Base-by-base conservation (phyloP, 2,113 vertebrate species). In the Nyctibius bracteatus region DNA sequence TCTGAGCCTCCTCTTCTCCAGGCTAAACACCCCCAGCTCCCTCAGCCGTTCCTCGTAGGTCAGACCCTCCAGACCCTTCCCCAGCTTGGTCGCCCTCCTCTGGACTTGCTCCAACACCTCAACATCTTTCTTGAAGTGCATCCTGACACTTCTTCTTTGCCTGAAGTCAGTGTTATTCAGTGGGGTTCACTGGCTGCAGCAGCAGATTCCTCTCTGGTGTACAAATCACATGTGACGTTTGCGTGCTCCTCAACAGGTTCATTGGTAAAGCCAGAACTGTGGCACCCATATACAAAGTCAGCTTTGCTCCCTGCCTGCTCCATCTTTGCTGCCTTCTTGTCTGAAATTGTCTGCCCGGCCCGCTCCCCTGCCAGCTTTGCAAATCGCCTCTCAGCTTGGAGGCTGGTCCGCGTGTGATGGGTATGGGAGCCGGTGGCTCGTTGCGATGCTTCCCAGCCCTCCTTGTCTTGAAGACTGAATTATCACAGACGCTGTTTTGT, bases 331-430 rank as follows among this genome's bases (percentile, higher is more conserved):
- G 46, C 24, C 25, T 75, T 14, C 2, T 28, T n/a, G 59, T 33
- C 73, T 59, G 52, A 52, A 58, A 8, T 35, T 18, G 24, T 24
- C 67, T 41, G 39, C 61, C 68, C 13, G 17, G 13, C 80, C 30
- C 0, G 5, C 51, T 46, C 23, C 28, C 41, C 49, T 58, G 63
- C 63, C 63, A 65, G 63, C 57, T 70, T 70, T 18, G 13, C 9
- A 27, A 16, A 10, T 49, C 35, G 4, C 22, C 54, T 46, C 37
- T 65, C 82, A 9, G 41, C 9, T 0, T 37, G 35, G 35, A 51
- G 35, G 21, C 39, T n/a, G 10, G 49, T 6, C 49, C 2, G 0
- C 1, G 0, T 14, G 30, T 31, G 49, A 39, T 52, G 19, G 31
- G 9, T 52, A 6, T 30, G 44, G 33, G 39, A 59, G 66, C 37